Percentiles rank a stretch among this genome's conserved stretches.
phyloP scores from a whole-genome alignment of 2,797 vertebrate genomes.

The Premnoplex brunnescens region DNA sequence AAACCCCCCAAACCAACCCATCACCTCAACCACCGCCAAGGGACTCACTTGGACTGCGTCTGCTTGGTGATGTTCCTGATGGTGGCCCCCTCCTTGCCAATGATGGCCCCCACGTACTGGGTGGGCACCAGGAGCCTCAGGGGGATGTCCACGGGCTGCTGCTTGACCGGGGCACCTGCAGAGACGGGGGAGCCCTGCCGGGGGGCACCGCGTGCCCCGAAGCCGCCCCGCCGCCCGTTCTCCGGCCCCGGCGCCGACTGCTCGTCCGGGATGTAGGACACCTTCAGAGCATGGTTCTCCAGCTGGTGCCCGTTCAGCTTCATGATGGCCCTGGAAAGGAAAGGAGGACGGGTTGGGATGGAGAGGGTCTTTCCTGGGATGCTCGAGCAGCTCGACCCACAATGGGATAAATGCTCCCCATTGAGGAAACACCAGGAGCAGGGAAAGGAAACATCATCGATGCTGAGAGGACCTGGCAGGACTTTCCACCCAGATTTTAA shows the following conservation, averaged over 20 bases:
- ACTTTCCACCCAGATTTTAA: neutral
- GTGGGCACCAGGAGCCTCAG: constrained; percentile 92
- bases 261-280: constrained; percentile 94
- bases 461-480: accelerated
- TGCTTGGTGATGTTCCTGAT: constrained; percentile 96
- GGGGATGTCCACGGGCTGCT: constrained; percentile 89
- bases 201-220: constrained; percentile 78
- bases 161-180: constrained; percentile 81
- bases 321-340: constrained; percentile 86
- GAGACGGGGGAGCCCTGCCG: constrained; percentile 85
- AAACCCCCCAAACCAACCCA: neutral
- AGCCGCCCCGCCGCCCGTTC: constrained; percentile 85
- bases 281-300: constrained; percentile 89
- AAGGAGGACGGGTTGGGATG: neutral
- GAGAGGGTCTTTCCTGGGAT: too few species aligned
- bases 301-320: constrained; percentile 94
- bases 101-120: constrained; percentile 94
- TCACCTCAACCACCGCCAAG: neutral
- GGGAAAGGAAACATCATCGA: neutral
- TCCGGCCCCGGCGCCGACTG: constrained; percentile 83
- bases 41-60: constrained; percentile 95
- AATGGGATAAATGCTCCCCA: neutral
- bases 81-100: constrained; percentile 94
- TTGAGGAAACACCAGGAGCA: neutral
- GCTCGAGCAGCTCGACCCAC: neutral